Conservation (phyloP, 2,113 vertebrate species). For the Ascaphus truei region DNA sequence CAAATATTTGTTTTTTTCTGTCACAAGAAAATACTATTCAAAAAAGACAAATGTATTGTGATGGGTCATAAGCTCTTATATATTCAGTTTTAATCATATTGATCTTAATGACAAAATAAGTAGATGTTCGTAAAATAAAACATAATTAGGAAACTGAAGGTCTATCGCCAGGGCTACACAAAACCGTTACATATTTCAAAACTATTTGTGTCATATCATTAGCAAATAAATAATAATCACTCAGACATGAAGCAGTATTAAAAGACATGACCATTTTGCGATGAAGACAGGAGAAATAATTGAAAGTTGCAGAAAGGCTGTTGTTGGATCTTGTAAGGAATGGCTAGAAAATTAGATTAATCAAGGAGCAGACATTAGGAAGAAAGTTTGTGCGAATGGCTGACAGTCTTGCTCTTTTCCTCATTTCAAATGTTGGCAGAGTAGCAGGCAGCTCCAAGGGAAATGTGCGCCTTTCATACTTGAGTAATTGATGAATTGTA, state of each 20-base stretch:
- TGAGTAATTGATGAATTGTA: constrained; percentile 99
- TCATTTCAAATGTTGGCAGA: constrained; percentile 99
- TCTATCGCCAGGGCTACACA: constrained; percentile 14
- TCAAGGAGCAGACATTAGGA: constrained; percentile 97
- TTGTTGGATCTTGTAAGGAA: constrained; percentile 97
- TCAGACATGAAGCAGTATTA: constrained; percentile 65
- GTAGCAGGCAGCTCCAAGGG: constrained; percentile 99
- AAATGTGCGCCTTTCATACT: constrained; percentile 99
- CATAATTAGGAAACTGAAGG: background rate
- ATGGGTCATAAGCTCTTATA: too few species aligned
- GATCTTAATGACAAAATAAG: too few species aligned
- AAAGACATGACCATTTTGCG: constrained; percentile 73
- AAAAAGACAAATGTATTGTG: too few species aligned
- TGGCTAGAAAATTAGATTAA: constrained; percentile 99
- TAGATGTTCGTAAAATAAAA: too few species aligned
- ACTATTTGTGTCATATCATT: constrained; percentile 64
- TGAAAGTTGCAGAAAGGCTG: constrained; percentile 94
- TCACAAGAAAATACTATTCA: too few species aligned
- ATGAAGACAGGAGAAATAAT: constrained; percentile 98
- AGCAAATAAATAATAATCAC: constrained; percentile 77
- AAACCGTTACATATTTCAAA: constrained; percentile 54
- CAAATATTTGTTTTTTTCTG: too few species aligned
- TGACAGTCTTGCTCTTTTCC: constrained; percentile 99
- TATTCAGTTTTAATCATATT: too few species aligned
- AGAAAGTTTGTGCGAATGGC: constrained; percentile 99